Evolutionary conservation across 64 coral and sea anemone genomes (phyloP).

Genomic region (Montipora sp.): DNA sequence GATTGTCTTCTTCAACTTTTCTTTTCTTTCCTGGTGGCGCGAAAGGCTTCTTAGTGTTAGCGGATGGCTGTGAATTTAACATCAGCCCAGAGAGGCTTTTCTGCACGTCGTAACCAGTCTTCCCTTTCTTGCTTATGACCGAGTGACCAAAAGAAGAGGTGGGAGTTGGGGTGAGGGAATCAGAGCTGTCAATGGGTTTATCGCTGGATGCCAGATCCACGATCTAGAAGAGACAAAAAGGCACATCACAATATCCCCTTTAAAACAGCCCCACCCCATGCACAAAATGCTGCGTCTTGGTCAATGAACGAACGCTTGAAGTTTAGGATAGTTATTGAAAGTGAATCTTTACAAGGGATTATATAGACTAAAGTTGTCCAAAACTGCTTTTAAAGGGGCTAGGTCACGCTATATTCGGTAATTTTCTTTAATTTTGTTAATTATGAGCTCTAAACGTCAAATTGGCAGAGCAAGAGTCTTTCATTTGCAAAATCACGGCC

Average conservation of each 20-base stretch:
- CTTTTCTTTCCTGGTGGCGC: conserved; percentile 55
- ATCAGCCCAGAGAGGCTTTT: conserved; percentile 70
- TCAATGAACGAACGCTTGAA: too few relatives aligned
- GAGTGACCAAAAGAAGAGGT: conserved; percentile 62
- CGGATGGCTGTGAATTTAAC: conserved; percentile 45
- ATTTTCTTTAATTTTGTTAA: too few relatives aligned
- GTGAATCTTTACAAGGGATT: too few relatives aligned
- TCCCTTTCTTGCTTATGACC: conserved; percentile 62
- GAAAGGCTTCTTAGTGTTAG: conserved; percentile 60
- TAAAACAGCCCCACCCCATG: too few relatives aligned
- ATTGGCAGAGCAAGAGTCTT: too few relatives aligned
- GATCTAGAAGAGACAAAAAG: background rate
- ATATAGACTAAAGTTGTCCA: too few relatives aligned
- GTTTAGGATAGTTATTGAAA: too few relatives aligned
- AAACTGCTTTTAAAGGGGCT: too few relatives aligned
- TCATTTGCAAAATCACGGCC: too few relatives aligned
- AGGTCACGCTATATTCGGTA: too few relatives aligned
- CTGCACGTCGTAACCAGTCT: conserved; percentile 65
- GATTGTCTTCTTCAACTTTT: conserved; percentile 55
- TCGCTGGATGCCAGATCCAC: background rate
- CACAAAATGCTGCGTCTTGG: too few relatives aligned
- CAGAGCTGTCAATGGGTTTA: background rate
- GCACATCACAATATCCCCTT: background rate
- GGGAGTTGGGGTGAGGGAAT: conserved; percentile 67
- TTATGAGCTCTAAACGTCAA: too few relatives aligned